Evolutionary conservation across 2,113 vertebrate species (phyloP), one percentile per base, ranked within the genome.

Genomic region (Eidolon helvum): DNA sequence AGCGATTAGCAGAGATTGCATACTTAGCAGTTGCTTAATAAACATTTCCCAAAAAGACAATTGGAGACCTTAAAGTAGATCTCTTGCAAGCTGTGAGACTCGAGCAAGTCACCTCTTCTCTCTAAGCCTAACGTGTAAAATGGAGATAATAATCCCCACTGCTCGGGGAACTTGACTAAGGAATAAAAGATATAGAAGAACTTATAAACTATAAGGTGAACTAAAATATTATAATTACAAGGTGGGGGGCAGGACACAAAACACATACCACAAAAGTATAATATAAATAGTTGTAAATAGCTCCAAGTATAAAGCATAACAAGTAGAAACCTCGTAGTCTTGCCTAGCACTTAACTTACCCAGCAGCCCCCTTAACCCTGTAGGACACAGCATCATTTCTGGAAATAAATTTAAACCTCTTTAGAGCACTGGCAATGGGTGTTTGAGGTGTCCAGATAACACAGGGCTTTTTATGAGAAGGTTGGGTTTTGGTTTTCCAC

Each of bases 251-350:
- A n/a, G 21, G 9, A 45, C 43, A 45, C 35, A n/a, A n/a, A 35
- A 57, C 35, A 35, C 38, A 53, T 4, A 30, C 18, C n/a, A n/a
- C 33, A 55, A 22, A 55, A 55, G 33, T 30, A 8, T 2, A 57
- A 30, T 16, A 35, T 48, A 43, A 55, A 43, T 11, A 24, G 28
- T n/a, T 45, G 2, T 2, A 0, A 2, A n/a, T n/a, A 28, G 22
- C 50, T 48, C 55, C 10, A 2, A 4, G 2, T 16, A 7, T 35
- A 33, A n/a, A 45, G 33, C 40, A 7, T 0, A 33, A 5, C 33
- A 5, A 26, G 82, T 2, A 43, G 48, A 59, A 71, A 48, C 15
- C 65, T 7, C 14, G 21, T 22, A 28, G n/a, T 66, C 53, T 38
- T 38, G 48, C 5, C 80, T 35, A 6, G 21, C 26, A 71, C 59